These are phyloP conservation scores for Pluvialis apricaria DNA, from an alignment of 2,113 vertebrate genomes.

Conservation along the genomic window DNA sequence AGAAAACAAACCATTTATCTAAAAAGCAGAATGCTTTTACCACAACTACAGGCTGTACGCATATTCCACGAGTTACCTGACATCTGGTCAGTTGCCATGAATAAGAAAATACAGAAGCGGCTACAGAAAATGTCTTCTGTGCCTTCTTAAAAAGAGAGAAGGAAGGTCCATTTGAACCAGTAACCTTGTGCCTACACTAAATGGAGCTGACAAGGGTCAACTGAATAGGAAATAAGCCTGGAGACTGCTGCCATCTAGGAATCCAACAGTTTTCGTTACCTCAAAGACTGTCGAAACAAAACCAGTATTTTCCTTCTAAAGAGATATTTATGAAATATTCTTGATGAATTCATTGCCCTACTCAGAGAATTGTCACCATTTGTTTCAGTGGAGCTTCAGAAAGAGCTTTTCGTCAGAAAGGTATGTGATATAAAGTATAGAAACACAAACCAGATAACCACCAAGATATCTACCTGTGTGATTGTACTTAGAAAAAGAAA, in stretches of 20 bases:
- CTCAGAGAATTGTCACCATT: background rate
- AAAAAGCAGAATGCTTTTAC: background rate
- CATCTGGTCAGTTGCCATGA: background rate
- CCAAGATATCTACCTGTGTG: background rate
- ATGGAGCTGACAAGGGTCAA: background rate
- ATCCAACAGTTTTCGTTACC: background rate
- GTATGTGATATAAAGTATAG: background rate
- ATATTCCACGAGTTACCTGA: background rate
- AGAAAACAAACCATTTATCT: background rate
- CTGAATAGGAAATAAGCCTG: background rate
- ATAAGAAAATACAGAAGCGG: background rate
- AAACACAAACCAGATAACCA: background rate
- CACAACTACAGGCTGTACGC: background rate
- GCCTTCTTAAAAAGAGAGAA: background rate
- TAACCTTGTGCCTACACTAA: background rate
- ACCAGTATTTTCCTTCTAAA: background rate
- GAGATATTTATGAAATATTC: background rate
- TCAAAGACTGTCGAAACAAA: background rate
- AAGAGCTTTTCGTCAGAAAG: background rate
- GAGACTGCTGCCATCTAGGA: background rate
- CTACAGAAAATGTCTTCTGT: background rate
- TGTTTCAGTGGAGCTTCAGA: background rate
- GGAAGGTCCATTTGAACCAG: background rate
- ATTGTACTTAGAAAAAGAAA: background rate
- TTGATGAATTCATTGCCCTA: background rate